phyloP scores from a whole-genome alignment of 2,113 vertebrate species.

The Marmota flaviventris region DNA sequence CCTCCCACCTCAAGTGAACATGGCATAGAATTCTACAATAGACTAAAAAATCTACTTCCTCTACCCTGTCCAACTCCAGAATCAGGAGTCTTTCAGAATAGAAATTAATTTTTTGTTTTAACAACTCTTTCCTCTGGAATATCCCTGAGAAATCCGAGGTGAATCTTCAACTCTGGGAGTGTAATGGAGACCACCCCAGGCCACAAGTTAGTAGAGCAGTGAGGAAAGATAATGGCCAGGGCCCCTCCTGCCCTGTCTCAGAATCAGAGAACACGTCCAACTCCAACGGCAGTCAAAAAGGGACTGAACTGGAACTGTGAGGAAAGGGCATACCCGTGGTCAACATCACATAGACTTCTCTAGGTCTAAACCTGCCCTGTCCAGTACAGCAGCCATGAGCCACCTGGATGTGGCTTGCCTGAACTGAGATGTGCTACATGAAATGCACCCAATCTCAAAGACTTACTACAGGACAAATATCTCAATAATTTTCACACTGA shows the following conservation, averaged over 20 bases:
- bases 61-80: background rate
- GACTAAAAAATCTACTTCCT: background rate
- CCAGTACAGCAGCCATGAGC: fast-evolving
- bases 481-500: background rate
- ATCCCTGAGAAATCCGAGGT: slow-evolving; percentile 28
- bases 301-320: background rate
- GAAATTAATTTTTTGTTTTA: background rate
- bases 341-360: background rate
- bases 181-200: background rate
- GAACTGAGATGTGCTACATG: background rate
- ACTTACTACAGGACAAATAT: background rate
- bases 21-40: no score
- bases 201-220: background rate
- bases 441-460: background rate
- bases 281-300: background rate
- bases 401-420: fast-evolving
- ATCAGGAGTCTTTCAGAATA: background rate
- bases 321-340: fast-evolving
- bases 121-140: background rate
- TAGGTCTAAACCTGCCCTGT: fast-evolving
- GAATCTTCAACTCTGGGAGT: background rate
- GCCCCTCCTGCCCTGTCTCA: fast-evolving
- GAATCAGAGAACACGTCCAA: fast-evolving
- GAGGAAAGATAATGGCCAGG: background rate
- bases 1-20: no score